These are phyloP conservation scores for Elgaria multicarinata DNA, from an alignment of 2,113 vertebrate genomes.

Conservation along the genomic window DNA sequence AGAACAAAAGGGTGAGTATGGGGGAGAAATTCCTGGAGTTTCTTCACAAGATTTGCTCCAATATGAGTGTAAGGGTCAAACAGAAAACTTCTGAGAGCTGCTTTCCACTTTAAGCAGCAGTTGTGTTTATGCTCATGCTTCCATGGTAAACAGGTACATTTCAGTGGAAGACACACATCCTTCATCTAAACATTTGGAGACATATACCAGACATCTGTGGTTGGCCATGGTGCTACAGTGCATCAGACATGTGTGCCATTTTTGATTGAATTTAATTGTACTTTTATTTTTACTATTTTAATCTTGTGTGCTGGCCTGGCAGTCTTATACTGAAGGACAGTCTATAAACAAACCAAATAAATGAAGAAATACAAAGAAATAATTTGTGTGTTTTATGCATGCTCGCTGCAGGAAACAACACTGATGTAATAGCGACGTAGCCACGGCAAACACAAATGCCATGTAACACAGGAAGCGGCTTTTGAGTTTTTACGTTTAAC, in stretches of 20 bases:
- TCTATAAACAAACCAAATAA: background rate
- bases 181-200: background rate
- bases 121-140: background rate
- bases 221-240: background rate
- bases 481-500: background rate
- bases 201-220: background rate
- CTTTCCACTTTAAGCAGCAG: background rate
- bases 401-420: background rate
- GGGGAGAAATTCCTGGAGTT: background rate
- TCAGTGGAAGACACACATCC: background rate
- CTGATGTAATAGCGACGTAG: background rate
- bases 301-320: background rate
- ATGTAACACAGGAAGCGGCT: slow-evolving; percentile 20
- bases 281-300: background rate
- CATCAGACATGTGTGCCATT: background rate
- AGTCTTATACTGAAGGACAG: background rate
- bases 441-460: background rate
- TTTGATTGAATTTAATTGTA: background rate
- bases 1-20: slow-evolving; percentile 46
- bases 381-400: background rate
- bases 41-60: slow-evolving; percentile 6
- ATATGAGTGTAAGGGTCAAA: background rate
- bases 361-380: background rate
- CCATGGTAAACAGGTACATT: background rate
- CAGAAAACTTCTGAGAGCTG: background rate